Evolutionary conservation across 2,797 vertebrate genomes (phyloP), one percentile per base, ranked within the genome.

Genomic region (Enteromius thamalakanensis): DNA sequence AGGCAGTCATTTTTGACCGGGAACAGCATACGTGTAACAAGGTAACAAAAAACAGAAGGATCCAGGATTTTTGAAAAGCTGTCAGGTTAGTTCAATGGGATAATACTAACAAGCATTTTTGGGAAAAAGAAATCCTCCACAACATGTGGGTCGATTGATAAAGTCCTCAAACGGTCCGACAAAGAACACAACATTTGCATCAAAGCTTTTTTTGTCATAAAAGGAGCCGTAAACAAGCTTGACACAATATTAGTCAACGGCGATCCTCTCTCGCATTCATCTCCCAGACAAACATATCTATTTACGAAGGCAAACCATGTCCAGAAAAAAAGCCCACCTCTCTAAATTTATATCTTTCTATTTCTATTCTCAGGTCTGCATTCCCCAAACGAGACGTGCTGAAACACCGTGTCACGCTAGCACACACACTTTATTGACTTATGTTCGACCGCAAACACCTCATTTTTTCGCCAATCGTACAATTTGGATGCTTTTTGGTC

Each of bases 291-390:
- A 87, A 87, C 87, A 87, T 75, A 87, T 86, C 87, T 78, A 80
- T 87, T 87, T 84, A 70, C 84, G 32, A 82, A 70, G 65, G 21
- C 72, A 49, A 81, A 87, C 77, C 77, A 37, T 51, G 72, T 71
- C 47, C 77, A 17, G 12, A 72, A 81, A 86, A 81, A 80, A 74
- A 86, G 64, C 53, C 47, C 80, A 74, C 87, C 76, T 79, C 82
- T 86, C 87, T 87, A 86, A 87, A 87, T 87, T 71, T 87, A 70
- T 87, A 86, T 76, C 82, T 84, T 74, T 84, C 87, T 84, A 87
- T 84, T 74, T 84, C 87, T 84, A 87, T 82, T 86, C 85, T 70
- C 69, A 86, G 82, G 69, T 84, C 76, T 6, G 53, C 79, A 76
- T 86, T 71, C 82, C 84, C 82, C 70, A 84, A 74, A 79, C 37